Base-by-base conservation (phyloP, 2,797 vertebrate species). In the Fistularia commersonii region DNA sequence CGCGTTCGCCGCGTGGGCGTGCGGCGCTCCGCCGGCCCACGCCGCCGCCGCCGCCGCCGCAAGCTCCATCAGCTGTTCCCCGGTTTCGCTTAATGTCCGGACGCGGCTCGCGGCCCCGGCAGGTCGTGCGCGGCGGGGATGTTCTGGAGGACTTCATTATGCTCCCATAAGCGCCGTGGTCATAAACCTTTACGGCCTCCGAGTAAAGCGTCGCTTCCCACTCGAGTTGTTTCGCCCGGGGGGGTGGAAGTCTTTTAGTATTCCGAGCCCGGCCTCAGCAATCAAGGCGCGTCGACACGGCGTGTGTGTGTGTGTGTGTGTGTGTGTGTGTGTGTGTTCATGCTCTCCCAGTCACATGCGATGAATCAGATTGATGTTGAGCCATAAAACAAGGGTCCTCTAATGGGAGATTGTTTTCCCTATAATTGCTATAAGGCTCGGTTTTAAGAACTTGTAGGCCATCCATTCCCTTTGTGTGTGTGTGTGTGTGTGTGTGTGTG, bases 361-460 rank as follows among this genome's bases (percentile, higher is more conserved):
- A 61, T 74, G 59, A 76, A 66, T 69, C 56, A 69, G 61, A 65
- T 72, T 74, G 66, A 79, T 69, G 69, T 49, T 56, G 33, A 53
- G 44, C 45, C 37, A 56, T 77, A 78, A 79, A 84, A 68, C 41
- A 60, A 57, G 32, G 32, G 33, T 68, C 47, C 45, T 66, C 51
- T 74, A 52, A 67, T 57, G 57, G 63, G 49, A 69, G 56, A 64
- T 72, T 64, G 68, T 79, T 72, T 65, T 64, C 51, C 42, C 47
- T 64, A 6, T 79, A 83, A 82, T 83, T 83, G 73, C 65, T 70
- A 44, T 45, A 73, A 80, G 66, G 58, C 69, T 72, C 23, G 37
- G 44, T 48, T 74, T 75, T 64, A 77, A 61, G 49, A 74, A 73
- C 32, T 64, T 64, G 53, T 54, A 48, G 15, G 38, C 66, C 38